Base-by-base conservation (phyloP, 1,140 invertebrate species). In the Agrilus planipennis region DNA sequence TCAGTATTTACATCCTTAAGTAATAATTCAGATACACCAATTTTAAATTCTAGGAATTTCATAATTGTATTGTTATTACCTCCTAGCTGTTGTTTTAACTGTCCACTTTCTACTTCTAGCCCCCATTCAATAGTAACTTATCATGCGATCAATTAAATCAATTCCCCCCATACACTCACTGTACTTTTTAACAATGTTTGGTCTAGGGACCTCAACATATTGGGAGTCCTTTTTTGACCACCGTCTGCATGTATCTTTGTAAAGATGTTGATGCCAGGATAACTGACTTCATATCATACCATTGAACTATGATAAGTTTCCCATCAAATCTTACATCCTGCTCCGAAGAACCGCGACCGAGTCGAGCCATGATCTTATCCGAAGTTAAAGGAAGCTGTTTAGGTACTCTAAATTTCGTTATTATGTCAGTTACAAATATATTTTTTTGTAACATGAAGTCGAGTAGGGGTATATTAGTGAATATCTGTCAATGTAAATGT, bases 101-200 rank as follows among this genome's bases (percentile, higher is more conserved):
- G 23, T 39, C 36, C 36, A 39, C 27, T 39, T 23, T 16, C 27
- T 27, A n/a, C 4, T 25, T 31, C 34, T 41, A 14, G 6, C 29
- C 18, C 19, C 15, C 6, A 39, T 31, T 9, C 37, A 14, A 29
- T 39, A 39, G 31, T 47, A 44, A 23, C 46, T 41, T 18, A 53
- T 49, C 4, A 54, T 29, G 19, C 39, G 45, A 22, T 55, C 55
- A 16, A 34, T 39, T 9, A 43, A 27, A 46, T 65, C 61, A 25
- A 65, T 55, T 11, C 63, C 61, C 6, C 60, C 60, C 60, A 64
- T 64, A 34, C 45, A 54, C 32, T 50, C 44, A 44, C 65, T 66
- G 49, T 65, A 64, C 28, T 30, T 28, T 7, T 25, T 29, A 12
- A 39, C 23, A 29, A 39, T 39, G 23, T 39, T 39, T 29, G 38